Evolutionary conservation across 2,797 vertebrate genomes (phyloP).

Genomic region (Lithobates sylvaticus): DNA sequence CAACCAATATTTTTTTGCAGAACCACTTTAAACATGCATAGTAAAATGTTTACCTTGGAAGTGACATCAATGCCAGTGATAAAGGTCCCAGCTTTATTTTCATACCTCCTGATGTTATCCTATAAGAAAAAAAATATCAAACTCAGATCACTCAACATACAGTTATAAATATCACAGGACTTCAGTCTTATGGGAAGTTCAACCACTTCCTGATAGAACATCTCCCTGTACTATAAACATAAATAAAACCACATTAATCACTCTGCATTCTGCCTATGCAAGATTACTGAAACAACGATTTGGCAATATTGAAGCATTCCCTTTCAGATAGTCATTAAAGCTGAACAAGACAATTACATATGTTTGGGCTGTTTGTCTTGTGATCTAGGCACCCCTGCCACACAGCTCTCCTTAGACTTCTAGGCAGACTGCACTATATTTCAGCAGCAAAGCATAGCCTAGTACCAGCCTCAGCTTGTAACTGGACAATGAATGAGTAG

Average conservation of each 20-base stretch:
- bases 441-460: too few species aligned
- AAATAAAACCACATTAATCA: not conserved
- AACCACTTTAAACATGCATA: not conserved
- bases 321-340: too few species aligned
- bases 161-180: not conserved
- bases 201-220: not conserved
- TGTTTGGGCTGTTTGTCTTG: too few species aligned
- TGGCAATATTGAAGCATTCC: too few species aligned
- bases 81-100: constrained; percentile 96
- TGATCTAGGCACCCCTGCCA: too few species aligned
- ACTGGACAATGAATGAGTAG: too few species aligned
- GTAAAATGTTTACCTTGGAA: constrained; percentile 31
- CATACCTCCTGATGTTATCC: constrained; percentile 91
- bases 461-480: too few species aligned
- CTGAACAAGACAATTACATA: too few species aligned
- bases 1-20: not conserved
- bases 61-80: constrained; percentile 85
- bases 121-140: constrained; percentile 66
- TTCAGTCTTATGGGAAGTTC: not conserved
- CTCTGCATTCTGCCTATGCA: not conserved
- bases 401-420: too few species aligned
- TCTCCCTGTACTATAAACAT: not conserved
- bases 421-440: too few species aligned
- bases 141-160: not conserved
- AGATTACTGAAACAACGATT: too few species aligned